These are phyloP conservation scores for Apotomis betuletana DNA, from an alignment of 2,888 invertebrate genomes.

Conservation along the genomic window DNA sequence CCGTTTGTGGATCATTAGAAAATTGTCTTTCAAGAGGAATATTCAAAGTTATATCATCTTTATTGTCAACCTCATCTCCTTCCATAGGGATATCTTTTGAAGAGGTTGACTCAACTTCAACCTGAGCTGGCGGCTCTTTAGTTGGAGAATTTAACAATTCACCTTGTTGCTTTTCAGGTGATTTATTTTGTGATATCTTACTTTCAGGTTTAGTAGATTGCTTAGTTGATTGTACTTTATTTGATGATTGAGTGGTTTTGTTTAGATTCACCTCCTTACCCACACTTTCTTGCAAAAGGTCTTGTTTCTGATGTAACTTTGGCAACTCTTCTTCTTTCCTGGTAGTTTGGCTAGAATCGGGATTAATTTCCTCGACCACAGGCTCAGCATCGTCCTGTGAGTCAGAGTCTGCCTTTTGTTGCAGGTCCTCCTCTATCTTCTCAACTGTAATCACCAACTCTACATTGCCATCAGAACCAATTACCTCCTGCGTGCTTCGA, in stretches of 20 bases:
- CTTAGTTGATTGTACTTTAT: slow-evolving; percentile 43
- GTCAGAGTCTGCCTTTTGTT: slow-evolving; percentile 44
- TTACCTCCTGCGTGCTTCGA: slow-evolving; percentile 62
- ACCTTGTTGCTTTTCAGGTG: slow-evolving; percentile 40
- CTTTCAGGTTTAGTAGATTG: slow-evolving; percentile 47
- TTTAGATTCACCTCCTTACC: slow-evolving; percentile 37
- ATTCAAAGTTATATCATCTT: slow-evolving; percentile 46
- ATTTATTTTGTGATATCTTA: slow-evolving; percentile 32
- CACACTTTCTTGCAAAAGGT: slow-evolving; percentile 33
- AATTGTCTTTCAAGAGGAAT: slow-evolving; percentile 54
- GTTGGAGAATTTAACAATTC: slow-evolving; percentile 28
- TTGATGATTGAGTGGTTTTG: slow-evolving; percentile 42
- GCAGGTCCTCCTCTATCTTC: slow-evolving; percentile 60
- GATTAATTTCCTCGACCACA: slow-evolving; percentile 13
- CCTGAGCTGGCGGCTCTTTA: slow-evolving; percentile 40
- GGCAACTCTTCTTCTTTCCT: slow-evolving; percentile 28
- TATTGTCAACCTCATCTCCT: slow-evolving; percentile 41
- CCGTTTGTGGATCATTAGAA: slow-evolving; percentile 64
- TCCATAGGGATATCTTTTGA: slow-evolving; percentile 24
- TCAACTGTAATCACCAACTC: slow-evolving; percentile 72
- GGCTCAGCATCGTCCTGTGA: slow-evolving; percentile 43
- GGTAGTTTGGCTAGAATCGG: slow-evolving; percentile 2
- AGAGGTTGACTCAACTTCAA: slow-evolving; percentile 36
- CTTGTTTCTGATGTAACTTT: slow-evolving; percentile 46
- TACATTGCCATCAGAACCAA: slow-evolving; percentile 63